A percentile compares a stretch with the other conserved stretches of the same genome.
These are phyloP conservation scores for Pilophorus perplexus DNA, from an alignment of 2,888 invertebrate species.

Conservation along the genomic window DNA sequence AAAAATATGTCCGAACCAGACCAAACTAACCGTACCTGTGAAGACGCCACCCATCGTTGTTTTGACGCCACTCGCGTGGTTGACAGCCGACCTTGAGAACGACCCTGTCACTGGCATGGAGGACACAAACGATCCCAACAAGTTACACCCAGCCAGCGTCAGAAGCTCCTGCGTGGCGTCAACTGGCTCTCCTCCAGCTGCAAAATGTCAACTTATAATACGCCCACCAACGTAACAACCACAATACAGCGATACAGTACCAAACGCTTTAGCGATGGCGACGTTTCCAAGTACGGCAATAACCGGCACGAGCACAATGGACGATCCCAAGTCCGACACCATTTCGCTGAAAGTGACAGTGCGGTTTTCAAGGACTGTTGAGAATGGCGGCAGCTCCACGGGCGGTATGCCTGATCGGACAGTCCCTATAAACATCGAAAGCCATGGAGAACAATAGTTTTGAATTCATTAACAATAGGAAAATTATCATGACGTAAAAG, in stretches of 20 bases:
- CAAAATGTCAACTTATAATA: neutral
- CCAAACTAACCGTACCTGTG: too few species aligned
- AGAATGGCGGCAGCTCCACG: conserved; percentile 68
- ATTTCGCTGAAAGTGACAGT: conserved; percentile 65
- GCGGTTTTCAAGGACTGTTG: conserved; percentile 60
- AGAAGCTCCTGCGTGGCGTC: conserved; percentile 88
- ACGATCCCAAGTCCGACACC: conserved; percentile 78
- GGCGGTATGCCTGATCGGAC: conserved; percentile 69
- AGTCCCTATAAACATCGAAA: conserved; percentile 48
- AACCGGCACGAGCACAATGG: conserved; percentile 81
- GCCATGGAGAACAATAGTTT: too few species aligned
- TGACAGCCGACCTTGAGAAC: conserved; percentile 86
- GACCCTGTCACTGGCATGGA: conserved; percentile 91
- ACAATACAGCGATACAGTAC: conserved; percentile 56
- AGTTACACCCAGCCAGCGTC: conserved; percentile 79
- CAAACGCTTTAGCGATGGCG: conserved; percentile 93
- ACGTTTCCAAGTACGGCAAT: conserved; percentile 90
- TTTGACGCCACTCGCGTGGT: conserved; percentile 90
- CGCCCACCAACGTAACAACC: neutral
- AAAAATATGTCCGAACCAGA: too few species aligned
- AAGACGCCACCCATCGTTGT: conserved; percentile 84
- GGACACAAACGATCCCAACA: conserved; percentile 81
- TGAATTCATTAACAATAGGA: neutral
- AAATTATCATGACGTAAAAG: too few species aligned
- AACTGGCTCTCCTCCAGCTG: conserved; percentile 73